Evolutionary conservation across 2,797 vertebrate species (phyloP), one percentile per base, ranked within the genome.

Genomic region (Peromyscus eremicus): DNA sequence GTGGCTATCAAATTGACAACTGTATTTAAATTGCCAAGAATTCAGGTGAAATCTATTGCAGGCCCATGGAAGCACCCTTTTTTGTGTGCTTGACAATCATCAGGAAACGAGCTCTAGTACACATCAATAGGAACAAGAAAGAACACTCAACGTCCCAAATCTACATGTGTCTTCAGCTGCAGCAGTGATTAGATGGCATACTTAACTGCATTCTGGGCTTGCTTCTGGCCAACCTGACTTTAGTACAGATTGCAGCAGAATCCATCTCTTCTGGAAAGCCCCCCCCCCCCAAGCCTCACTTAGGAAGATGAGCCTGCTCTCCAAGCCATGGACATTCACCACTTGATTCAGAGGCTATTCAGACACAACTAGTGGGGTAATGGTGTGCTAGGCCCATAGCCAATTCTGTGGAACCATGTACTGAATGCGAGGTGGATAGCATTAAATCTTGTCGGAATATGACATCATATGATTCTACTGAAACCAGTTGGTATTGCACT

Each of bases 1-100:
- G 37, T 37, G 40, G 60, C 13, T 82, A 55, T 73, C 37, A 94
- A 96, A 94, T 93, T 81, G 77, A 87, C 52, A 93, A 60, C 12
- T 77, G 55, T 82, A 62, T 37, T 62, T 32, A 79, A 71, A 79
- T 71, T 79, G n/a, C n/a, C 5, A 55, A 73, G 8, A 46, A 21
- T 8, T 62, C 71, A 23, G 70, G 27, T 55, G 19, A 87, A 82
- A 19, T 43, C 76, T 90, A 85, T 76, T 64, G 23, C 25, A 94
- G 70, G n/a, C 8, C 2, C 68, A 92, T 43, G 8, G 57, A 92
- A 95, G 82, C 9, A 49, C 21, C 77, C 6, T 68, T 46, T 71
- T 71, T 40, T 23, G 80, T 88, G 19, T 85, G 64, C 12, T 46
- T 91, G 46, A 76, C 32, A 91, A 25, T 17, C 10, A 75, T 23